These are phyloP conservation scores for Drosophila acutilabella DNA, from an alignment of 2,888 invertebrate species.

Conservation along the genomic window DNA sequence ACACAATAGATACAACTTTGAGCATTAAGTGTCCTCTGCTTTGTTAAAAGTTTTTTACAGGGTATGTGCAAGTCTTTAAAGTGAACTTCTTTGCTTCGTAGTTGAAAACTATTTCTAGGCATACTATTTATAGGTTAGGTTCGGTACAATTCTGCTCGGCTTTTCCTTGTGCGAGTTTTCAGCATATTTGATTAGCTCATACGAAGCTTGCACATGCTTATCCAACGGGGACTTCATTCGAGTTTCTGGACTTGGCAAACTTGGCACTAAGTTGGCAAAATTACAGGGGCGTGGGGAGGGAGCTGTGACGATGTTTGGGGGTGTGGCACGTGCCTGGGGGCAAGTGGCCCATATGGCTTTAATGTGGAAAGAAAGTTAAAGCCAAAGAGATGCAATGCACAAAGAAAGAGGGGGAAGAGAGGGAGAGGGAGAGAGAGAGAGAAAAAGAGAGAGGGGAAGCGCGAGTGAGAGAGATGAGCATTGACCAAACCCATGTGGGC, in stretches of 20 bases:
- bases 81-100: no score
- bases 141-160: background rate
- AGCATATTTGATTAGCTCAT: conserved; percentile 30
- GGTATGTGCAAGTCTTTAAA: background rate
- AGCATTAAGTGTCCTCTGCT: background rate
- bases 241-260: conserved; percentile 3
- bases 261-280: background rate
- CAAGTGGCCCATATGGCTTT: conserved; percentile 24
- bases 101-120: conserved; percentile 9
- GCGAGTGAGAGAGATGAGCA: background rate
- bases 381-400: conserved; percentile 2
- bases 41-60: background rate
- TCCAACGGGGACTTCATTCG: conserved; percentile 15
- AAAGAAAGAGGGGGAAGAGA: background rate
- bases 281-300: background rate
- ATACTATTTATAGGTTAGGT: conserved; percentile 12
- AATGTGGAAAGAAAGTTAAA: conserved; percentile 11
- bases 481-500: background rate
- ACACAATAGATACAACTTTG: background rate
- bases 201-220: conserved; percentile 17
- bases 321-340: conserved; percentile 19
- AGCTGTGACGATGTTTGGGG: background rate
- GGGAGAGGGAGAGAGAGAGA: background rate
- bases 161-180: conserved; percentile 2
- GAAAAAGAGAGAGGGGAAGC: background rate